A percentile compares a stretch with the other conserved stretches of the same genome.
Conservation (phyloP, 2,113 vertebrate species). For the Thryonomys swinderianus region DNA sequence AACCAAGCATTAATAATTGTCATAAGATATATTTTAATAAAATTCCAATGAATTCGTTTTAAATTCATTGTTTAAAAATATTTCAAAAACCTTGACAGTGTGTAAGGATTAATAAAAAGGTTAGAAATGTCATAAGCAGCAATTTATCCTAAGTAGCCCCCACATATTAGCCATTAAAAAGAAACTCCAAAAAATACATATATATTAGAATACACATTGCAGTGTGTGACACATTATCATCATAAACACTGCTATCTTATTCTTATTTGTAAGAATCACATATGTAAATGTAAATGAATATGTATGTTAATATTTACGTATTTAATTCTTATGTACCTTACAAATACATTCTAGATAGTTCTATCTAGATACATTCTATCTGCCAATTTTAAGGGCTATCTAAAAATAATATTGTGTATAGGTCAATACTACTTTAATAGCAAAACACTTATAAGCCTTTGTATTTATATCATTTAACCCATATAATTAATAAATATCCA, state of each 20-base stretch:
- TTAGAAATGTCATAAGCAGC: slow-evolving; percentile 84
- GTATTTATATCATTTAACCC: background rate
- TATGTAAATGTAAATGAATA: too few species aligned
- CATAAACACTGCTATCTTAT: background rate
- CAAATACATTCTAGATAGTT: background rate
- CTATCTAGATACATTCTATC: background rate
- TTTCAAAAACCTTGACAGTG: slow-evolving; percentile 80
- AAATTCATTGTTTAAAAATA: slow-evolving; percentile 23
- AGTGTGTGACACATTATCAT: background rate
- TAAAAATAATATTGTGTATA: slow-evolving; percentile 2
- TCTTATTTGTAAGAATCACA: too few species aligned
- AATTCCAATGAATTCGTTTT: slow-evolving; percentile 24
- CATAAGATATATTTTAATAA: slow-evolving; percentile 51
- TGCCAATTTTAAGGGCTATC: slow-evolving; percentile 1
- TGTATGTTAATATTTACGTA: too few species aligned
- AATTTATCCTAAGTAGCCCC: slow-evolving; percentile 71
- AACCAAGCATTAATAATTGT: background rate
- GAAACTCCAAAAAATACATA: slow-evolving; percentile 52
- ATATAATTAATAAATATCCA: slow-evolving; percentile 37
- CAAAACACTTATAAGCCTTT: background rate
- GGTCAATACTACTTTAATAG: slow-evolving; percentile 28
- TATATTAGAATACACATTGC: slow-evolving; percentile 47
- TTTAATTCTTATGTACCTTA: background rate
- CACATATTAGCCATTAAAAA: slow-evolving; percentile 65
- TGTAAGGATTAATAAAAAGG: slow-evolving; percentile 78